Base-by-base conservation (phyloP, 2,797 vertebrate species). In the Psittacula echo region DNA sequence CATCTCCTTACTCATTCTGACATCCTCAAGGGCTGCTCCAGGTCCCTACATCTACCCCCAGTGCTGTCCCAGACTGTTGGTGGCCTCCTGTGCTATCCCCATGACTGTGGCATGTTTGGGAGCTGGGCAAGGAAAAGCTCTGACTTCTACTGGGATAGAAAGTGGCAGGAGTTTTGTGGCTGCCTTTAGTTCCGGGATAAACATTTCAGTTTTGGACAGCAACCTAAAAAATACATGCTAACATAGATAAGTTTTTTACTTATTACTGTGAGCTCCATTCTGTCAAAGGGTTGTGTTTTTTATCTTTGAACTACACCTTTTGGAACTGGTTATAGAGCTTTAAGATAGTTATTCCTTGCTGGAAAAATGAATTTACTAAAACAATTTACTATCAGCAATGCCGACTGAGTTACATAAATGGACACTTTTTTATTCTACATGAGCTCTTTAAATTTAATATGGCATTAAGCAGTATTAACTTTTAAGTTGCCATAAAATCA, bases 401-500 rank as follows among this genome's bases (percentile, higher is more conserved):
- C 78, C 82, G 71, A 72, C 16, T 2, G 48, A 79, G 45, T 81
- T 66, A 64, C 39, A 11, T n/a, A 87, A 91, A 89, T 4, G 11
- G 60, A 29, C 14, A 27, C 65, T 47, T 91, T 89, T 87, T 71
- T 34, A 68, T 88, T 87, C 68, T 82, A 67, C 7, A 18, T 20
- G 60, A 94, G 73, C 89, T 93, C 95, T 95, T 96, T 87, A 94
- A 94, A 95, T 91, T 91, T 95, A 95, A 93, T 64, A 86, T 87
- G 82, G 66, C 4, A 39, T 95, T 96, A 96, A 97, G 85, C 85
- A 93, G 75, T 85, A 89, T 97, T 96, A 98, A 97, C 95, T 97
- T 98, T 96, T 95, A 97, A 97, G 97, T 95, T 96, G 92, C 94
- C 93, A 95, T 97, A 97, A 97, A 97, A 94, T 94, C 93, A 95